Base-by-base conservation (phyloP, 2,113 vertebrate genomes). In the Tor tambroides region DNA sequence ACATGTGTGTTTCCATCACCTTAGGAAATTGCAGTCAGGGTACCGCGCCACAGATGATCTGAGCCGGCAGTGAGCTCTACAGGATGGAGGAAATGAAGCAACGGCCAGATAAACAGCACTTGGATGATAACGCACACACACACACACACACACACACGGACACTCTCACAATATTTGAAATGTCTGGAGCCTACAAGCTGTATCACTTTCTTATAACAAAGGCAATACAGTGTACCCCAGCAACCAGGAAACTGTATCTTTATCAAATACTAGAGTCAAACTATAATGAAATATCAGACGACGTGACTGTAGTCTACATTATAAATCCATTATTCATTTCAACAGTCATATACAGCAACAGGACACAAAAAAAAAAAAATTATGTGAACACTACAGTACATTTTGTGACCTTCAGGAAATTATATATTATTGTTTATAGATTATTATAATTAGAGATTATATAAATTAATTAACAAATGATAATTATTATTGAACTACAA, bases 21-120 rank as follows among this genome's bases (percentile, higher is more conserved):
- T 87, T 87, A 49, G 89, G 91, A 86, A 91, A 91, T 91, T 89
- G 84, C 82, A 92, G 92, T 91, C 91, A 85, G 84, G 80, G 69
- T 84, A 91, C 32, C 38, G 35, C 0, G 30, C 49, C 4, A 41
- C 78, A 67, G 79, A 63, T 88, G 86, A 87, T 80, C 67, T 71
- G 85, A 46, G 83, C 75, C 75, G 54, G 30, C 23, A 78, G 75
- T 23, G 77, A 77, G 71, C 30, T 65, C 61, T 84, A 87, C 88
- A 87, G 91, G 87, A 86, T 89, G 89, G 84, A 88, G 88, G 91
- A 88, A 90, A 90, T 85, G 86, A 84, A 83, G 88, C 86, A 90
- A 78, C 72, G 83, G 90, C 88, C 83, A 90, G 90, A 87, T 88
- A 76, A 78, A 86, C 87, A 91, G 87, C 23, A 88, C 54, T 54